Base-by-base conservation (phyloP, 1,140 invertebrate genomes). In the Wasmannia auropunctata region DNA sequence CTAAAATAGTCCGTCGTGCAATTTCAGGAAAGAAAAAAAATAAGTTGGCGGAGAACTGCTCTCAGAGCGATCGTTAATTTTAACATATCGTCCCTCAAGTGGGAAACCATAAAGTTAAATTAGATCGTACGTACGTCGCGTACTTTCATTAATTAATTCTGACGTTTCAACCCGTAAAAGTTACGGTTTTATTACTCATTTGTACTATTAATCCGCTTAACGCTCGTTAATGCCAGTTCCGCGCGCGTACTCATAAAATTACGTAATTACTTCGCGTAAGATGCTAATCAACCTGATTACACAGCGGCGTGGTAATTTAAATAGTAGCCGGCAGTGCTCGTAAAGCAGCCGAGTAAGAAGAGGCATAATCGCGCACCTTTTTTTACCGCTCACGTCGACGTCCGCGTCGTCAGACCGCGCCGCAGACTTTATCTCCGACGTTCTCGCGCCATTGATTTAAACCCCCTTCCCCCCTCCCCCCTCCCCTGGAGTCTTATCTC, bases 391-490 rank as follows among this genome's bases (percentile, higher is more conserved):
- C 43, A 34, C n/a, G 16, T 54, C 31, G 8, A 8, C 72, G 60
- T n/a, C 8, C 34, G 56, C 74, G 51, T 58, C 22, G 4, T 40
- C 34, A n/a, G n/a, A 43, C 28, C 22, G 28, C 22, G 16, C n/a
- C 31, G 56, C n/a, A 49, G 28, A 14, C 28, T 74, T 83, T 83
- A 83, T 83, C 79, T 83, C 37, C 37, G 11, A 54, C 11, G 14
- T 72, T 83, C 37, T 31, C 79, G 67, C 79, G 16, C 28, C 79
- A 83, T 83, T 83, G 79, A 74, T 74, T 83, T 60, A 83, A 83
- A 74, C 67, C 16, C n/a, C 46, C n/a, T n/a, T n/a, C n/a, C n/a
- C n/a, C n/a, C n/a, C n/a, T n/a, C n/a, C n/a, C n/a, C n/a, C n/a
- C n/a, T n/a, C n/a, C n/a, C n/a, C n/a, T n/a, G n/a, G n/a, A n/a